These are phyloP conservation scores for Ennomos fuscantarius DNA, from an alignment of 2,888 invertebrate species.

Conservation along the genomic window DNA sequence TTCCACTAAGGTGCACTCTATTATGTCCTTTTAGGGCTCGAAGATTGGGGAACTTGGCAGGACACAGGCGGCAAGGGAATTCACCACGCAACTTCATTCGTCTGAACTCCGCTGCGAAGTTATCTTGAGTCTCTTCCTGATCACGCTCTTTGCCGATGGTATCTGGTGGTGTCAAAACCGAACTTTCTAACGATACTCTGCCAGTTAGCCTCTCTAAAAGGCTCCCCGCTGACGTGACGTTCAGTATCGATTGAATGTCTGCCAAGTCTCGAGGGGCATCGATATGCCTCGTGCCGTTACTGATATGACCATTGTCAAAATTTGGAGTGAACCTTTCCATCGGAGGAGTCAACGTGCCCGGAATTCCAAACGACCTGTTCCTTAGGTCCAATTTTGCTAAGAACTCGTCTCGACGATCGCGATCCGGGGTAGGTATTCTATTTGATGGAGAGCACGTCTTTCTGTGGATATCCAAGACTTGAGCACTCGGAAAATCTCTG, in stretches of 20 bases:
- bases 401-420: constrained; percentile 90
- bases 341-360: constrained; percentile 75
- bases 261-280: constrained; percentile 91
- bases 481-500: constrained; percentile 89
- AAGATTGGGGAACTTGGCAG: constrained; percentile 94
- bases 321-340: constrained; percentile 76
- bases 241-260: constrained; percentile 93
- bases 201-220: constrained; percentile 87
- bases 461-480: constrained; percentile 88
- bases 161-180: constrained; percentile 76
- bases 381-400: constrained; percentile 92
- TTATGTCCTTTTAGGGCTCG: constrained; percentile 96
- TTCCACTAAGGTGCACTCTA: constrained; percentile 92
- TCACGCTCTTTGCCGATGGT: constrained; percentile 72
- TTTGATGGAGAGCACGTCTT: constrained; percentile 72
- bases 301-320: constrained; percentile 68
- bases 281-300: constrained; percentile 75
- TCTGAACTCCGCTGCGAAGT: constrained; percentile 93
- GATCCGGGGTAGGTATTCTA: constrained; percentile 79
- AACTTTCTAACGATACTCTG: constrained; percentile 71
- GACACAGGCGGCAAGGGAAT: constrained; percentile 96
- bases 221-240: constrained; percentile 89
- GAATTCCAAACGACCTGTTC: constrained; percentile 86
- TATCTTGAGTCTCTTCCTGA: constrained; percentile 91
- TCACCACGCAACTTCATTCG: constrained; percentile 95